Evolutionary conservation across 2,888 invertebrate species (phyloP).

Genomic region (Pseudococcus viburni): DNA sequence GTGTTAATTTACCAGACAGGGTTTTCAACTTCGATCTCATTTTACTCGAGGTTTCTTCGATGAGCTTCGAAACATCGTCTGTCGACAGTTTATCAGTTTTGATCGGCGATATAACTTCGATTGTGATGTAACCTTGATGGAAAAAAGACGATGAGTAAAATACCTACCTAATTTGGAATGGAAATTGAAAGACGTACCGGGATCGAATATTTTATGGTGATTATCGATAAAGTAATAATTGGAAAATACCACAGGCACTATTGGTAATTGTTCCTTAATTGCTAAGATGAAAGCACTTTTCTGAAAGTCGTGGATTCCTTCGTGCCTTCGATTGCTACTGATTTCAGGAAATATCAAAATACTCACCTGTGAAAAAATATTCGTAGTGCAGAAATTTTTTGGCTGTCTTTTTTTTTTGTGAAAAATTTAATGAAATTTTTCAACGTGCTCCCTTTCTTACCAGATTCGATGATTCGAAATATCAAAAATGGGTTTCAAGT

Average conservation of each 20-base stretch:
- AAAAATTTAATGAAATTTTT: no score
- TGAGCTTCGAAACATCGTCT: constrained; percentile 27
- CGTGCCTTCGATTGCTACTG: not conserved
- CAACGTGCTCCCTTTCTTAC: no score
- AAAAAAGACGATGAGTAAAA: not conserved
- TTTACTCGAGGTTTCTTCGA: constrained; percentile 5
- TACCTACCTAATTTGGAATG: no score
- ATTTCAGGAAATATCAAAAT: constrained; percentile 54
- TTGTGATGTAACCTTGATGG: constrained; percentile 36
- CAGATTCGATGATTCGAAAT: no score
- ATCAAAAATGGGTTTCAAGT: no score
- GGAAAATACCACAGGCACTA: constrained; percentile 59
- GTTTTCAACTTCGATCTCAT: constrained; percentile 1
- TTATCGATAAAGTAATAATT: constrained; percentile 60
- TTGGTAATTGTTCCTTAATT: constrained; percentile 50
- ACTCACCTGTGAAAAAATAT: not conserved
- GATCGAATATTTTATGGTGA: constrained; percentile 48
- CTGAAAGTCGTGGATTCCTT: constrained; percentile 5
- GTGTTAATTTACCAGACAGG: constrained; percentile 44
- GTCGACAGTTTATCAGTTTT: not conserved
- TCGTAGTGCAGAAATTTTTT: no score
- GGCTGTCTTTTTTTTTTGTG: no score
- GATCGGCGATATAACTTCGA: constrained; percentile 37
- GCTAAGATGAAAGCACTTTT: constrained; percentile 36
- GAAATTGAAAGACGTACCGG: not conserved